Evolutionary conservation across 2,797 vertebrate species (phyloP).

Genomic region (Sebastes kiyomatsui): DNA sequence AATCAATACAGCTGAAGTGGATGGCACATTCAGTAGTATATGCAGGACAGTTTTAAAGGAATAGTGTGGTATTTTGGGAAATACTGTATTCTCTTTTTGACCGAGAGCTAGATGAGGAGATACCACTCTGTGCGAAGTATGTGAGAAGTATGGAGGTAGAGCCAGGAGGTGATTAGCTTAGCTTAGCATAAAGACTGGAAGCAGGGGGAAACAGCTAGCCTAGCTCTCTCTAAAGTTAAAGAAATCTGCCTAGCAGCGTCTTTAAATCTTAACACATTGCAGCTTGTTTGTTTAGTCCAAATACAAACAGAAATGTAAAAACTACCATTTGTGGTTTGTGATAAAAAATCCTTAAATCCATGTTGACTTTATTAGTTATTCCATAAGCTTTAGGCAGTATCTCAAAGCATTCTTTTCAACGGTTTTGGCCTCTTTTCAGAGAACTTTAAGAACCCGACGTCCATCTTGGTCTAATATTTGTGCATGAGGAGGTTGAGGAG

Average conservation of each 20-base stretch:
- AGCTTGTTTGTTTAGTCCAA: background rate
- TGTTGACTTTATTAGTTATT: background rate
- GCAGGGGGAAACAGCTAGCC: background rate
- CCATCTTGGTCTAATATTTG: background rate
- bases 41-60: background rate
- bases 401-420: background rate
- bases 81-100: background rate
- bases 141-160: background rate
- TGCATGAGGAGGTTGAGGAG: background rate
- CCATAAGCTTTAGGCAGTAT: background rate
- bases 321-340: background rate
- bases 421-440: background rate
- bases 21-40: background rate
- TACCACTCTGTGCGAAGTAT: rapidly evolving
- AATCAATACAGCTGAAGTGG: background rate
- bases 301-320: background rate
- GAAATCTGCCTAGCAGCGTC: background rate
- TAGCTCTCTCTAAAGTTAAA: background rate
- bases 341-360: background rate
- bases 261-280: background rate
- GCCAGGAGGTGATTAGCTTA: background rate
- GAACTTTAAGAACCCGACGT: background rate
- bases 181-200: background rate
- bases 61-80: background rate
- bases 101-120: background rate